A percentile compares a stretch with the other conserved stretches of the same genome.
These are phyloP conservation scores for Eulemur albifrons DNA, from an alignment of 2,797 vertebrate genomes.

Conservation along the genomic window DNA sequence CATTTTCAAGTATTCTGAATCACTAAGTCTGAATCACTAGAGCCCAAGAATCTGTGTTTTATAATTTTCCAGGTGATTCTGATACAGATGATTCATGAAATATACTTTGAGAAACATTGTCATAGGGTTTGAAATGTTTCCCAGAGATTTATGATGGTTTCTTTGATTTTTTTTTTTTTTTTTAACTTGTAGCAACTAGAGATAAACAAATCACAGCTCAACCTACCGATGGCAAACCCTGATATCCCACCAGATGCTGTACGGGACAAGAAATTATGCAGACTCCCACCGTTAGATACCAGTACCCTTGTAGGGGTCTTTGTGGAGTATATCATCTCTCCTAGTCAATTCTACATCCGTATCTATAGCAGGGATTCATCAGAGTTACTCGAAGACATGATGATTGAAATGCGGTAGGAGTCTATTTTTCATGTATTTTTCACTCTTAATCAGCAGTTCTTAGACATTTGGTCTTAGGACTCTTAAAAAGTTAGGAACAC, in stretches of 20 bases:
- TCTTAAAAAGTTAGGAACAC: neutral
- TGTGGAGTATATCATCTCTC: conserved; percentile 90
- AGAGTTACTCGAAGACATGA: conserved; percentile 90
- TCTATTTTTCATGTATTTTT: conserved; percentile 8
- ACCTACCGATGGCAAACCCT: conserved; percentile 33
- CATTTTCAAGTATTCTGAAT: neutral
- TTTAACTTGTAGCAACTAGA: conserved; percentile 68
- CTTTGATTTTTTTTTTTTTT: neutral
- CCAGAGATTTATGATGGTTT: neutral
- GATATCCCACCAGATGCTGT: conserved; percentile 90
- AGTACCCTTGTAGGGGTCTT: conserved; percentile 87
- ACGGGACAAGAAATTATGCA: conserved; percentile 84
- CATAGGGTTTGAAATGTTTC: neutral
- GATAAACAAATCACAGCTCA: conserved; percentile 50
- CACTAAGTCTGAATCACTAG: neutral
- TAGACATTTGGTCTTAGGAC: neutral
- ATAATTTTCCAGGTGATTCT: conserved; percentile 4
- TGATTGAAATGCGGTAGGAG: conserved; percentile 94
- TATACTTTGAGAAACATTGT: neutral
- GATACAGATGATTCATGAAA: neutral
- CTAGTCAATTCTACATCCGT: conserved; percentile 91
- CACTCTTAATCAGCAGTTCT: neutral
- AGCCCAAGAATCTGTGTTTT: conserved; percentile 1
- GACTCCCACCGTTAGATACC: conserved; percentile 80
- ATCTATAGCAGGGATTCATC: conserved; percentile 86